Percentiles rank a stretch among this genome's conserved stretches.
phyloP scores from a whole-genome alignment of 2,113 vertebrate species.

The Macaca fascicularis region DNA sequence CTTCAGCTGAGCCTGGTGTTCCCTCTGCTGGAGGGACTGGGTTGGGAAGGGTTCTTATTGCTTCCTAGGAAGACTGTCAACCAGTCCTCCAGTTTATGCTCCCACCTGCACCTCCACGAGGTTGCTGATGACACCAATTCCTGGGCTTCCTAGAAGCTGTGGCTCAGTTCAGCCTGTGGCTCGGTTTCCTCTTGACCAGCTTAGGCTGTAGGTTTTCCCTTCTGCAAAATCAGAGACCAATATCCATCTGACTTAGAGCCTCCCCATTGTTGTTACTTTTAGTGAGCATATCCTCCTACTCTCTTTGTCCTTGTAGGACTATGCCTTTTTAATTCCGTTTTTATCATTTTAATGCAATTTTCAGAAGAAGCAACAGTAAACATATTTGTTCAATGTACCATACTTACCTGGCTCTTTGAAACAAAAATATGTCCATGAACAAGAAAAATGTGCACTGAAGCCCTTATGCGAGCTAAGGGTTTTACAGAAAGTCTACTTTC shows the following conservation, averaged over 20 bases:
- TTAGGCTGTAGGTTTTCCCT: not conserved
- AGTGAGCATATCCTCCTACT: accelerated
- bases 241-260: no score
- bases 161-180: not conserved
- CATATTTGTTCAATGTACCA: not conserved
- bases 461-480: not conserved
- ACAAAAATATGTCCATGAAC: not conserved
- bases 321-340: not conserved
- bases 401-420: constrained; percentile 21
- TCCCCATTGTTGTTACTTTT: not conserved
- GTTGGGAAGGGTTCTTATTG: not conserved
- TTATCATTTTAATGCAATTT: not conserved
- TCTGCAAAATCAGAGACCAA: not conserved
- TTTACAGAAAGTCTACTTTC: not conserved
- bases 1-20: not conserved
- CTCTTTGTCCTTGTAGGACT: not conserved
- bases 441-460: not conserved
- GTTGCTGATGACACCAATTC: not conserved
- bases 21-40: not conserved
- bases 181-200: not conserved
- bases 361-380: not conserved
- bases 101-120: not conserved
- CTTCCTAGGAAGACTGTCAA: not conserved
- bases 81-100: not conserved
- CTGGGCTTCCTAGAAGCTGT: not conserved